Base-by-base conservation (phyloP, 2,797 vertebrate genomes). In the Podargus strigoides region DNA sequence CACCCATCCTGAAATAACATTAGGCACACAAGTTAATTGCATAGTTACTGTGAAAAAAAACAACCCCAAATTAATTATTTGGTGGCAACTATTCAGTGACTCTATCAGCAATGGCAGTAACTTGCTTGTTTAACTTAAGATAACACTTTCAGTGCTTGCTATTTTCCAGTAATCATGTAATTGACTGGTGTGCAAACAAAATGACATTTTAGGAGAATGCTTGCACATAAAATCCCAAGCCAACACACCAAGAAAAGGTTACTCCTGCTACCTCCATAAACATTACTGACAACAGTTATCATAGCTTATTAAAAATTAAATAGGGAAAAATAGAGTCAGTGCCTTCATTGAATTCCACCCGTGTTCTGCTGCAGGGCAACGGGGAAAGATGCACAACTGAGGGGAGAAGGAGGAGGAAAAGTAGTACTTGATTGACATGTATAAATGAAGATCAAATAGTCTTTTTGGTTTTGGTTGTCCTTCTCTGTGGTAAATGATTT, bases 1-100 rank as follows among this genome's bases (percentile, higher is more conserved):
- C 60, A 87, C 66, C 64, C 49, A 22, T 85, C 75, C 59, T 92
- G 91, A 92, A 94, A 92, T 56, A 95, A 87, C 58, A 90, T 34
- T 37, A 58, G 37, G 64, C 72, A 79, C 47, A 84, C 32, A 85
- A 83, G 28, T 90, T 95, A 96, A 97, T 96, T 93, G 90, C 58
- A 66, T n/a, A 63, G 76, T 50, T 82, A 77, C 80, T 64, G 76
- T 63, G 72, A 74, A 64, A 39, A 86, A 87, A 75, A 67, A 52
- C 16, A 16, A 16, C 17, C 28, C 17, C 14, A 86, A 77, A 74
- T 66, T n/a, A 84, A 79, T 91, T 93, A 80, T 96, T 87, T 92
- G 58, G 36, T 89, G 44, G 60, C 76, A 96, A 76, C 80, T 72
- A n/a, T 49, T 68, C 53, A 67, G 58, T 89, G 67, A 89, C 69